These are phyloP conservation scores for Zosterops pallidus DNA, from an alignment of 2,113 vertebrate species.

Conservation along the genomic window DNA sequence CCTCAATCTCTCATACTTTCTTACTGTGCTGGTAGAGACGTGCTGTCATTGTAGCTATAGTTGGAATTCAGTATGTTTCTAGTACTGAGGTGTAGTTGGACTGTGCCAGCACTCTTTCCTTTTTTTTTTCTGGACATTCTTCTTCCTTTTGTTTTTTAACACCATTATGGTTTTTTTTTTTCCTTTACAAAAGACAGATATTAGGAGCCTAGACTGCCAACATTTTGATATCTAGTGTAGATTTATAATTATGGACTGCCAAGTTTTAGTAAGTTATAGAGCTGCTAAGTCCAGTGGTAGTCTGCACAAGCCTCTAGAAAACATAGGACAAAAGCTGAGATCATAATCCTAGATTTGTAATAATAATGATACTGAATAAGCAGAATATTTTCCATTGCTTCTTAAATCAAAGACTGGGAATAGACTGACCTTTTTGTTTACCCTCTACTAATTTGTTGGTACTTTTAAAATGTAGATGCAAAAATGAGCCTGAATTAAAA, in stretches of 20 bases:
- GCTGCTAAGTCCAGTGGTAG: not conserved
- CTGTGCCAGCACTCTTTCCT: not conserved
- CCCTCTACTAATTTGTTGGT: not conserved
- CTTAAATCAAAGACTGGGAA: not conserved
- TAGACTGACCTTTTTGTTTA: not conserved
- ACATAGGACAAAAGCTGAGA: not conserved
- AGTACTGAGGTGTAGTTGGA: not conserved
- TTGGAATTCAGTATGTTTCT: not conserved
- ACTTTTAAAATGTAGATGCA: not conserved
- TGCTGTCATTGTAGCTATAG: not conserved
- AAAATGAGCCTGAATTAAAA: not conserved
- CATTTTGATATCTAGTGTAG: not conserved
- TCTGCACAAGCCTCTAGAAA: not conserved
- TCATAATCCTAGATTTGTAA: not conserved
- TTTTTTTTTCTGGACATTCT: not conserved
- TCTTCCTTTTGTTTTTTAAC: not conserved
- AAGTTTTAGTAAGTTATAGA: not conserved
- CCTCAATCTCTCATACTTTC: constrained; percentile 23
- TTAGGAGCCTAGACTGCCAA: not conserved
- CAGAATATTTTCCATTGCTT: not conserved
- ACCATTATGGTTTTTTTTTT: not conserved
- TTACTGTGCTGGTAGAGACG: not conserved
- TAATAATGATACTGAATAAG: not conserved
- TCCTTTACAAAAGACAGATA: not conserved
- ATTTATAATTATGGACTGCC: not conserved